phyloP scores from a whole-genome alignment of 2,113 vertebrate genomes.

The Dromiciops gliroides region DNA sequence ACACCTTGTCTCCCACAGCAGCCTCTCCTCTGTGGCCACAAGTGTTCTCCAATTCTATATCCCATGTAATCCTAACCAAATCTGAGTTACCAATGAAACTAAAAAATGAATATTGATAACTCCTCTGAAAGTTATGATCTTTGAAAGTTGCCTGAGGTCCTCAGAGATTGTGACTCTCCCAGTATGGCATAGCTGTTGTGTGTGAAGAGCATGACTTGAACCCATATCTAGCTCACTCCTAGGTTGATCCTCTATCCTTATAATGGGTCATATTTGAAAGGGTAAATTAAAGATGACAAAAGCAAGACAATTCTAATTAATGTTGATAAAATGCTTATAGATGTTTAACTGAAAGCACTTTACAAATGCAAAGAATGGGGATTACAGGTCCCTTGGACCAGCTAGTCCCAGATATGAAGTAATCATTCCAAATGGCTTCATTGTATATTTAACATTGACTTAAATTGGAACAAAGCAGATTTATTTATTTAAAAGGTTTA shows the following conservation, averaged over 20 bases:
- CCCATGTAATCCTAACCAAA: neutral
- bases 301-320: conserved; percentile 23
- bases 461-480: conserved; percentile 1
- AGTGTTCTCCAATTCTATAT: neutral
- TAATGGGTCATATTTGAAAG: neutral
- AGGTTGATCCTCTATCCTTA: neutral
- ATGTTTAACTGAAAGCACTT: conserved; percentile 66
- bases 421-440: conserved; percentile 44
- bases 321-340: conserved; percentile 63
- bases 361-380: conserved; percentile 56
- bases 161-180: neutral
- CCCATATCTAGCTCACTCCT: neutral
- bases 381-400: conserved; percentile 57
- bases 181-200: neutral
- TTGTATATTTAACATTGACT: neutral
- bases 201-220: neutral
- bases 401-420: conserved; percentile 40
- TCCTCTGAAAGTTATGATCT: neutral
- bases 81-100: neutral
- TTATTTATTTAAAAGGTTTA: conserved; percentile 10
- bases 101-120: neutral
- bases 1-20: neutral
- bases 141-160: neutral
- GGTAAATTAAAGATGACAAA: neutral
- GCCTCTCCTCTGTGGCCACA: neutral